A percentile compares a stretch with the other conserved stretches of the same genome.
These are phyloP conservation scores for Rhinella marina DNA, from an alignment of 2,797 vertebrate genomes.

Conservation along the genomic window DNA sequence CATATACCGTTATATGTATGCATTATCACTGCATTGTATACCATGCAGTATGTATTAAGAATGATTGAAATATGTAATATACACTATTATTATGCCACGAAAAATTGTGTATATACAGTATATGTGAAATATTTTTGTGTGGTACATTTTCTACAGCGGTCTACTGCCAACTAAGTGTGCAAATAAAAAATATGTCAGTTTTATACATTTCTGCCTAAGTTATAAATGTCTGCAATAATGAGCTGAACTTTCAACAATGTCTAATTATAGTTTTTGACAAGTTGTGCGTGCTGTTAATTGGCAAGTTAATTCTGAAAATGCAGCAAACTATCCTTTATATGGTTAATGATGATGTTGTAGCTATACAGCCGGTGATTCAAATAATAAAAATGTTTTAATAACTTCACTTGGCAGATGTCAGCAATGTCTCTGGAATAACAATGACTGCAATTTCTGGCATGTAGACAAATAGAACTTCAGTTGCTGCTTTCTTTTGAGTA, in stretches of 20 bases:
- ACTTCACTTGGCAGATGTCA: conserved; percentile 41
- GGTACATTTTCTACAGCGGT: neutral
- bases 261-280: neutral
- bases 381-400: conserved; percentile 51
- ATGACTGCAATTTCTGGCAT: conserved; percentile 41
- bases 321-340: conserved; percentile 11
- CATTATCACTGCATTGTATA: too few relatives aligned
- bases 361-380: conserved; percentile 20
- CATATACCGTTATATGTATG: too few relatives aligned
- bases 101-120: too few relatives aligned
- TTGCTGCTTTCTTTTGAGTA: conserved; percentile 42
- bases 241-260: neutral
- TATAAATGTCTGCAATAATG: neutral
- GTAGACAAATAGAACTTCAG: conserved; percentile 19
- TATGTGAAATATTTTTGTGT: too few relatives aligned
- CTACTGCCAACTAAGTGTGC: too few relatives aligned
- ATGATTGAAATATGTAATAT: too few relatives aligned
- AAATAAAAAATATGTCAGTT: neutral
- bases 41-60: too few relatives aligned
- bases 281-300: neutral
- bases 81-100: too few relatives aligned
- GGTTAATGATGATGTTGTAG: conserved; percentile 29
- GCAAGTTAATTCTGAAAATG: neutral
- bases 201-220: neutral
- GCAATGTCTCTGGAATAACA: conserved; percentile 38